phyloP scores from a whole-genome alignment of 2,113 vertebrate genomes.

The Chloebia gouldiae region DNA sequence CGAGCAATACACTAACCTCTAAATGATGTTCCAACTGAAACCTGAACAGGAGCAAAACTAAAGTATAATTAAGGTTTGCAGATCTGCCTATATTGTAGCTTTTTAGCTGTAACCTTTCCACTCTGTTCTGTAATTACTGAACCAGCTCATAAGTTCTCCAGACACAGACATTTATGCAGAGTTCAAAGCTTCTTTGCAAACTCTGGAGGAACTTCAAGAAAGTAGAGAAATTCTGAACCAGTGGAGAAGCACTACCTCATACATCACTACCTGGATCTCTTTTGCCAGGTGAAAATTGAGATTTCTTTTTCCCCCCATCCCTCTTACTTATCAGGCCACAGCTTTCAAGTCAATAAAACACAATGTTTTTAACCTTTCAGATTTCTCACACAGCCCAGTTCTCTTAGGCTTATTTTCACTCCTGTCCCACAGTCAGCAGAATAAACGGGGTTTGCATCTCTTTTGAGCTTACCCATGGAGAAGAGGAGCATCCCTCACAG shows the following conservation, averaged over 20 bases:
- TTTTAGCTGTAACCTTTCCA: not conserved
- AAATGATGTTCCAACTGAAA: not conserved
- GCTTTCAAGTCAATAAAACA: not conserved
- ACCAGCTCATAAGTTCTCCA: not conserved
- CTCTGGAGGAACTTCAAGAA: not conserved
- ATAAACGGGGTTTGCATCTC: not conserved
- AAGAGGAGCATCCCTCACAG: not conserved
- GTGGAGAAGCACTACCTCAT: fast-evolving
- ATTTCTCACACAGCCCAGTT: not conserved
- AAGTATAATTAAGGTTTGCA: slow-evolving; percentile 22
- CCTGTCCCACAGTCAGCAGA: not conserved
- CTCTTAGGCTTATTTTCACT: not conserved
- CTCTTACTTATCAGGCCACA: not conserved
- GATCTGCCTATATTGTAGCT: not conserved
- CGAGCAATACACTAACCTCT: slow-evolving; percentile 27
- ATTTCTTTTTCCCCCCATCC: fast-evolving
- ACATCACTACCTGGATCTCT: not conserved
- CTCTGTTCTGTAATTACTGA: not conserved
- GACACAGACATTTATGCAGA: not conserved
- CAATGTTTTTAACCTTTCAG: not conserved
- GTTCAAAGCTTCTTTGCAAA: not conserved
- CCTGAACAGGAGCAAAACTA: not conserved
- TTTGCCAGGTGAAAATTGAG: fast-evolving
- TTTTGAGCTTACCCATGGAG: not conserved
- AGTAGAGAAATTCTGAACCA: not conserved